Evolutionary conservation across 2,888 invertebrate species (phyloP).

Genomic region (Epirrita christyi): DNA sequence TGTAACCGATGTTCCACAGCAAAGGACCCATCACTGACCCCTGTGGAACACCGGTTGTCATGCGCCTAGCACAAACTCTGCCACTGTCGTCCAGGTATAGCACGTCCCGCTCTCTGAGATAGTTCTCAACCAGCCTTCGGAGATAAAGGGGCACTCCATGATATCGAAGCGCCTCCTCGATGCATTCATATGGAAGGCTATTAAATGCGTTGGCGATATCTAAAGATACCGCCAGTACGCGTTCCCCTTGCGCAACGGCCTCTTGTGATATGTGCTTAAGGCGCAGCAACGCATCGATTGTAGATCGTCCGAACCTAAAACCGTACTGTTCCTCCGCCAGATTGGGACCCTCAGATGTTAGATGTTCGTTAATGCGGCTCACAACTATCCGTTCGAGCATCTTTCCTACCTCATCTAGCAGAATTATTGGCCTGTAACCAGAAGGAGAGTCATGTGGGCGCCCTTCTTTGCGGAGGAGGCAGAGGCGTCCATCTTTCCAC

Average conservation of each 20-base stretch:
- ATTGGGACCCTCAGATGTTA: constrained; percentile 21
- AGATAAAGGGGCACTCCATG: constrained; percentile 29
- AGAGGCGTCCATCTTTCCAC: not conserved
- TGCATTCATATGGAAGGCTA: constrained; percentile 36
- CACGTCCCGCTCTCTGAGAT: not conserved
- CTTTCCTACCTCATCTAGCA: constrained; percentile 3
- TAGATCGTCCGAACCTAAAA: not conserved
- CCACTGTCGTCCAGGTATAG: not conserved
- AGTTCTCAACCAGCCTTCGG: too few species aligned
- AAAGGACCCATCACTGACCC: too few species aligned
- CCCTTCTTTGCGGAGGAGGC: too few species aligned
- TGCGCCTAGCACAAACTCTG: not conserved
- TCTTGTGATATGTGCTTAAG: constrained; percentile 9
- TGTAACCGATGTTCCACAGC: too few species aligned
- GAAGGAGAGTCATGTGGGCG: not conserved
- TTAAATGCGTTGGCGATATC: constrained; percentile 43
- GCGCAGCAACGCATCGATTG: constrained; percentile 11
- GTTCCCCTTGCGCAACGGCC: constrained; percentile 23
- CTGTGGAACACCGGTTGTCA: constrained; percentile 1
- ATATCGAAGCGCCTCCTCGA: constrained; percentile 35
- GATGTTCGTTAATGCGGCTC: constrained; percentile 20
- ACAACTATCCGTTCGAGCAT: constrained; percentile 6
- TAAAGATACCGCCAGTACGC: constrained; percentile 33
- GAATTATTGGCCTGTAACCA: constrained; percentile 8
- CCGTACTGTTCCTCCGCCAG: constrained; percentile 15